Percentiles rank a stretch among this genome's conserved stretches.
Evolutionary conservation across 2,797 vertebrate species (phyloP).

Genomic region (Eulemur albifrons): DNA sequence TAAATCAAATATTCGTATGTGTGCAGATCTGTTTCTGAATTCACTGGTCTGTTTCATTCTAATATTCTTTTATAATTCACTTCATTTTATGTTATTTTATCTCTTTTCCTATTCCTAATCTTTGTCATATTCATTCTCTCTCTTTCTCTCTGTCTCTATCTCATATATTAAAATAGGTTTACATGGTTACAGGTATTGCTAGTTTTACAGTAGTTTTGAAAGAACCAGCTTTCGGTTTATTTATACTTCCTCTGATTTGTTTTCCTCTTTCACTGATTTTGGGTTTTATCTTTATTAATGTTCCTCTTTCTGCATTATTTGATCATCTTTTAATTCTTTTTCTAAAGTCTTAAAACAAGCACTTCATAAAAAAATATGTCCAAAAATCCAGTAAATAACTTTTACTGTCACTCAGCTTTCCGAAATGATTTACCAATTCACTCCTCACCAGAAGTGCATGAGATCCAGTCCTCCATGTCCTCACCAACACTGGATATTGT

Average conservation of each 20-base stretch:
- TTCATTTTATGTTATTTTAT: neutral
- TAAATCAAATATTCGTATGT: neutral
- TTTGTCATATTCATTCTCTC: neutral
- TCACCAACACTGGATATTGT: neutral
- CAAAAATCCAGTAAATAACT: neutral
- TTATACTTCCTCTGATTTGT: constrained; percentile 18
- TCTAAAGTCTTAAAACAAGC: neutral
- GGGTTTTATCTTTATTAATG: neutral
- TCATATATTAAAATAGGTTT: neutral
- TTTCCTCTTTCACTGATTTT: constrained; percentile 15
- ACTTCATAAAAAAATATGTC: neutral
- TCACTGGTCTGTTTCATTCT: neutral
- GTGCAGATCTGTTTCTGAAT: neutral
- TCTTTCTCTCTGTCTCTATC: neutral
- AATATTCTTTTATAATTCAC: neutral
- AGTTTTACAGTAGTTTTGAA: neutral
- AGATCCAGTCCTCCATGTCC: fast-evolving
- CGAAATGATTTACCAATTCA: neutral
- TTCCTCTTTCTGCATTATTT: neutral
- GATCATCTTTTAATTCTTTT: neutral
- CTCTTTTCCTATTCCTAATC: neutral
- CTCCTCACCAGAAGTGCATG: neutral
- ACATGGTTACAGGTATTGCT: neutral
- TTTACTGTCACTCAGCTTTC: neutral
- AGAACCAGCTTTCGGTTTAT: neutral